Base-by-base conservation (phyloP, 2,113 vertebrate genomes). In the Ptyas mucosa region DNA sequence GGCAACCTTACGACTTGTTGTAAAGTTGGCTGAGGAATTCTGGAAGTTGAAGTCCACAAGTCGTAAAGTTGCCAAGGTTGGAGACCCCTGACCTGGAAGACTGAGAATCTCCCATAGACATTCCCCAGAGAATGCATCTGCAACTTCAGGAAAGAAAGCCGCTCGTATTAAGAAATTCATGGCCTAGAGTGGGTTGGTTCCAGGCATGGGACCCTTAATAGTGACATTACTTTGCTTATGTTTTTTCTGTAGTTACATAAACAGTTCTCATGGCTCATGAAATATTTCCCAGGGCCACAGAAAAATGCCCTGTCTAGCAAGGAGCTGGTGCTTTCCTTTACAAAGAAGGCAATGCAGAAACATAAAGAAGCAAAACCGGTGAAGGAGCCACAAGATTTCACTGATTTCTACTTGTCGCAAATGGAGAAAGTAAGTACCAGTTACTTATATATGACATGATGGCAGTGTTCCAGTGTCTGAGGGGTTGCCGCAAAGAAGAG, bases 391-490 rank as follows among this genome's bases (percentile, higher is more conserved):
- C n/a, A 90, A 14, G 90, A 91, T 85, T 91, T 54, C 34, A 39
- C 8, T 29, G 90, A 85, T 24, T 54, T 91, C 15, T 96, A 94
- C 57, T 93, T 95, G 55, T 58, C 91, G n/a, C 95, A 96, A 75
- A 93, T 96, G 49, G 46, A 57, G 15, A 93, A 95, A 95, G 95
- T 94, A 53, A 87, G 94, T 52, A 87, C 58, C 39, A n/a, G 18
- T 14, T 3, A 6, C n/a, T 18, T 75, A 18, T 29, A 23, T 57
- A 1, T 3, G 58, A 26, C 55, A 23, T 3, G 57, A 24, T 24
- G 24, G 23, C 57, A 9, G 23, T 24, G 2, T 58, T 58, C 24
- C 58, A 61, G 3, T 26, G 3, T 61, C 58, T 26, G 8, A 26
- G 58, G 58, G 24, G 8, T 3, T 58, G 57, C 57, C 23, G 1